Percentiles rank a stretch among this genome's conserved stretches.
Conservation (phyloP, 2,888 invertebrate species). For the Emmelina monodactyla region DNA sequence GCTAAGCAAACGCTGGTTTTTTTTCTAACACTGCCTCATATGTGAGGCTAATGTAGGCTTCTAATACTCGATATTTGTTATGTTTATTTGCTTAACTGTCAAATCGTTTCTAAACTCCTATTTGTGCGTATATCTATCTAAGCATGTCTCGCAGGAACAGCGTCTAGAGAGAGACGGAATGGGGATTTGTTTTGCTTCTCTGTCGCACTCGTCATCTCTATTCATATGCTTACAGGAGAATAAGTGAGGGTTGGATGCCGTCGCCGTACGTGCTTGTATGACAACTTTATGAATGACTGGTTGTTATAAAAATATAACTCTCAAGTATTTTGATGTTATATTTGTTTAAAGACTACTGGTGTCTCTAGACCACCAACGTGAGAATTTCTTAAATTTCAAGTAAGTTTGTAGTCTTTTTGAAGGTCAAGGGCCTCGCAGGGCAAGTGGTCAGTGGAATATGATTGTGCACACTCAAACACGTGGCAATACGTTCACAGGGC, state of each 20-base stretch:
- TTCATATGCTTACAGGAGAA: not conserved
- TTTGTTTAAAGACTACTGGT: too few species aligned
- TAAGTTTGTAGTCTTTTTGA: too few species aligned
- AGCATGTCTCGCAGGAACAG: too few species aligned
- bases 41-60: constrained; percentile 31
- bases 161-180: constrained; percentile 6
- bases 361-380: too few species aligned
- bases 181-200: constrained; percentile 8
- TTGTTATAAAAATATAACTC: not conserved
- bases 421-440: too few species aligned
- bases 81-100: not conserved
- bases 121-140: constrained; percentile 10
- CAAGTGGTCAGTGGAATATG: too few species aligned
- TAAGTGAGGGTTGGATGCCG: constrained; percentile 10
- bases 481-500: too few species aligned
- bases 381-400: too few species aligned
- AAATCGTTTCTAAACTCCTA: constrained; percentile 12
- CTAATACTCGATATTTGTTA: constrained; percentile 21
- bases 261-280: constrained; percentile 1
- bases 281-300: constrained; percentile 2
- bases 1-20: constrained; percentile 58
- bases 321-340: too few species aligned
- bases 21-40: constrained; percentile 44
- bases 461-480: too few species aligned
- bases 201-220: constrained; percentile 12